Evolutionary conservation across 2,113 vertebrate species (phyloP), one percentile per base, ranked within the genome.

Genomic region (Odontophorus gujanensis): DNA sequence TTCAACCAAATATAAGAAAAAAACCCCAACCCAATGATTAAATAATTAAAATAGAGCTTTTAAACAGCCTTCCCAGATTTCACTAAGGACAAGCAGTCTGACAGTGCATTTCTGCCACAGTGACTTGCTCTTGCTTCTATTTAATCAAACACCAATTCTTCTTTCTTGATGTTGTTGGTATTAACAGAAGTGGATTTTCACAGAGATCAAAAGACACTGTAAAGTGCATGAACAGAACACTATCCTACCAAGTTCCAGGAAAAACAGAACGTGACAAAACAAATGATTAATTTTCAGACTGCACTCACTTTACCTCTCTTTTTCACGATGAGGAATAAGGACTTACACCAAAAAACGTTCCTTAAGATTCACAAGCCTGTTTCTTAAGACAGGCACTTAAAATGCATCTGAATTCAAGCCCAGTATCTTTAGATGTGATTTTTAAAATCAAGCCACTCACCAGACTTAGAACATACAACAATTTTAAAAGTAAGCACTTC

Each of bases 251-350:
- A 86, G 69, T 40, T 69, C 36, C 61, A 50, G 28, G 20, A 79
- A 92, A 13, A 24, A 89, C 21, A 89, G 26, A 67, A 92, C 79
- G n/a, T 48, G 85, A 82, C 30, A 89, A 71, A 91, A 59, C 20
- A 77, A 59, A 32, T 1, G 20, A 67, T 62, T 85, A 57, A 40
- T 93, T 24, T 67, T 24, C 32, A 71, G 48, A 55, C 47, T 55
- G 6, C 20, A 82, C 21, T 81, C 24, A 63, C 36, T 67, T 50
- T 68, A 17, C 11, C 59, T 88, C 32, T 78, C 50, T 59, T 81
- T 81, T 57, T 74, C 42, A 55, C 22, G 50, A 62, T 67, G 51
- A 74, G 13, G 36, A 79, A 42, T 65, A 38, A 76, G 6, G 25
- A 89, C 8, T 77, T 47, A 43, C 13, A 81, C 7, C 7, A 71